Base-by-base conservation (phyloP, 2,113 vertebrate species). In the Columba janthina region DNA sequence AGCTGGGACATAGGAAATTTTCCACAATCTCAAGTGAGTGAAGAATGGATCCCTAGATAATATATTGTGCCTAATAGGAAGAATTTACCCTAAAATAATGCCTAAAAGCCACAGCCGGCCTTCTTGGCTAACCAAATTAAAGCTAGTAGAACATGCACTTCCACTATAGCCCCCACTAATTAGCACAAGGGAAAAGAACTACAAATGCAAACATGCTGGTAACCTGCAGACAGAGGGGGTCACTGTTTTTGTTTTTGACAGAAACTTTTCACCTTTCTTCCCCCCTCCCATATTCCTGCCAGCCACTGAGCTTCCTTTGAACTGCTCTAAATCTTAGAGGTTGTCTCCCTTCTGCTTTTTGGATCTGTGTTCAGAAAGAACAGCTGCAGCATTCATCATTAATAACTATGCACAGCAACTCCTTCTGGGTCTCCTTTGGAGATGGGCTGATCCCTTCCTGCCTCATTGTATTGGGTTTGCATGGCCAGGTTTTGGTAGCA, bases 111-210 rank as follows among this genome's bases (percentile, higher is more conserved):
- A 81, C 38, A 65, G 48, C 28, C 65, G 65, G 14, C 32, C 29
- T 94, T 71, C 75, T 48, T 4, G 9, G 50, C 72, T 84, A 61
- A 80, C 34, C 76, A 67, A 90, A 85, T 86, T 85, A 60, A 85
- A 76, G 21, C 54, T 93, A 90, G 84, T 85, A 88, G 53, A 93
- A 95, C 67, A 84, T 36, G 60, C 69, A 60, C 48, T 83, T 71
- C 26, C 57, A 77, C 79, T 86, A 44, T 32, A n/a, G 54, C 48
- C 38, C 11, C 56, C 40, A 90, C 75, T 84, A 94, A 92, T 96
- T 85, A 97, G 61, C 72, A 84, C 64, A 36, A 80, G 40, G 79
- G 67, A 62, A 93, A 93, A 91, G 61, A 92, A 90, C 75, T 93
- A 86, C 72, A 36, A 93, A 57, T 83, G 80, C 74, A 83, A 92